Evolutionary conservation across 2,888 invertebrate genomes (phyloP).

Genomic region (Eurytoma adleriae): DNA sequence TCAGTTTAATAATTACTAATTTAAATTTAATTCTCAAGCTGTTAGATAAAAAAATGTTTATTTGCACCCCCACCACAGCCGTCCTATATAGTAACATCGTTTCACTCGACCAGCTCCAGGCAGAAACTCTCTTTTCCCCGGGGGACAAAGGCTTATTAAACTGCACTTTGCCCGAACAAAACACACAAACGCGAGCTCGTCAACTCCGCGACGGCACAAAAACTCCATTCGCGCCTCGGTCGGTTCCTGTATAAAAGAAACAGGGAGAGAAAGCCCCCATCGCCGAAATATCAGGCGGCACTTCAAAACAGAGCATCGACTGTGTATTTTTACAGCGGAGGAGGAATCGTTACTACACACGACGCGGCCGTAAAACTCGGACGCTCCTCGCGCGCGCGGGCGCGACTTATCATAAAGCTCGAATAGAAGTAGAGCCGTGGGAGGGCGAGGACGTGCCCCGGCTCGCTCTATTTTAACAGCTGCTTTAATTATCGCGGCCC

Average conservation of each 20-base stretch:
- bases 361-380: slow-evolving; percentile 17
- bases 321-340: not conserved
- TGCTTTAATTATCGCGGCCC: slow-evolving; percentile 56
- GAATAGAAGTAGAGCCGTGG: slow-evolving; percentile 23
- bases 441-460: slow-evolving; percentile 28
- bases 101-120: no score
- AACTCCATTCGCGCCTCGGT: no score
- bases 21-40: no score
- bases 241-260: not conserved
- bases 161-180: no score
- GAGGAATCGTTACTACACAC: not conserved
- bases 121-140: no score
- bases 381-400: slow-evolving; percentile 13
- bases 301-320: not conserved
- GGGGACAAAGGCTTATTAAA: no score
- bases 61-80: no score
- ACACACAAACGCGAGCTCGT: no score
- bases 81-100: no score
- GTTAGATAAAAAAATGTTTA: no score
- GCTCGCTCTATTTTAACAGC: slow-evolving; percentile 57
- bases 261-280: not conserved
- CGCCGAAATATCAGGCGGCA: not conserved
- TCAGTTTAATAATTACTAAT: no score
- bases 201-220: no score
- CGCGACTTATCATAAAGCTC: slow-evolving; percentile 48